These are phyloP conservation scores for Rotaria magnacalcarata DNA, from an alignment of 2,888 invertebrate species.

Conservation along the genomic window DNA sequence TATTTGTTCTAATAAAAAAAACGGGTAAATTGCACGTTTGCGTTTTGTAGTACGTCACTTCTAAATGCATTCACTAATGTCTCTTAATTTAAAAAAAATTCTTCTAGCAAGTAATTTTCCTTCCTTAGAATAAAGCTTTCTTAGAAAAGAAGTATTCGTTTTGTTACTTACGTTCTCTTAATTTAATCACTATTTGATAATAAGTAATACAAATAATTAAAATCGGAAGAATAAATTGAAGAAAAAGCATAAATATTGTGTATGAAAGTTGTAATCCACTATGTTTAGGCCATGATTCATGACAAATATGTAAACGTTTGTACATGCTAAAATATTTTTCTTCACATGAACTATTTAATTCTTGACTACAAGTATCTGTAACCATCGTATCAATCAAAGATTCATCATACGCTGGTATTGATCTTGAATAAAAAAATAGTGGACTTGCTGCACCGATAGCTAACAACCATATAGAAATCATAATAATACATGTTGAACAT, in stretches of 20 bases:
- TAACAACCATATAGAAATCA: neutral
- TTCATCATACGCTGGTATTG: conserved; percentile 23
- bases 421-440: neutral
- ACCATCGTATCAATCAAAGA: neutral
- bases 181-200: neutral
- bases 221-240: conserved; percentile 26
- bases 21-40: too few species aligned
- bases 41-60: too few species aligned
- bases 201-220: conserved; percentile 26
- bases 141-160: too few species aligned
- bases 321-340: neutral
- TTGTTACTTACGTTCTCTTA: neutral
- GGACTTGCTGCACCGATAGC: neutral
- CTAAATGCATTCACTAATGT: too few species aligned
- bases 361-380: neutral
- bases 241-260: conserved; percentile 24
- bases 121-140: too few species aligned
- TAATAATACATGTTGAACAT: neutral
- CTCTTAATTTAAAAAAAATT: too few species aligned
- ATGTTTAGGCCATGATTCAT: neutral
- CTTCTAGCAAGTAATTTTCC: too few species aligned
- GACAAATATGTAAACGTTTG: neutral
- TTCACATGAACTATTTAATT: neutral
- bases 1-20: neutral
- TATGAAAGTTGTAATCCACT: neutral